Evolutionary conservation across 1,140 invertebrate species (phyloP).

Genomic region (Brachionus rotundiformis): DNA sequence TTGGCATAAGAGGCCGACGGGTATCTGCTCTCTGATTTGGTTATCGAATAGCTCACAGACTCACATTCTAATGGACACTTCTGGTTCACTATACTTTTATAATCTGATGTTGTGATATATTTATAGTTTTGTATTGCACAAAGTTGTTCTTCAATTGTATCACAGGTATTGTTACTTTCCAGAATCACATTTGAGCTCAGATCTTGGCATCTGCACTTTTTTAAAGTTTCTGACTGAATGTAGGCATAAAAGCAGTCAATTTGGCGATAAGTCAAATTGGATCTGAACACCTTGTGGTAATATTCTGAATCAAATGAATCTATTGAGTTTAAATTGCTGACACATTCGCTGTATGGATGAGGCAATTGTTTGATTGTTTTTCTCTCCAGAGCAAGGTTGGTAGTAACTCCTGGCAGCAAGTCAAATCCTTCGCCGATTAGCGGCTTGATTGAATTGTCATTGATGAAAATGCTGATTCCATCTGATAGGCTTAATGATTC

Average conservation of each 20-base stretch:
- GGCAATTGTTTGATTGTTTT: neutral
- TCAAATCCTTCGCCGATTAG: neutral
- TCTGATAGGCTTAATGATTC: neutral
- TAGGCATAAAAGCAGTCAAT: neutral
- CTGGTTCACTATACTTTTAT: neutral
- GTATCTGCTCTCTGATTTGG: neutral
- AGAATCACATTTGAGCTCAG: neutral
- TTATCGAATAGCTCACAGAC: neutral
- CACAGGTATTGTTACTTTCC: neutral
- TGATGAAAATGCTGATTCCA: neutral
- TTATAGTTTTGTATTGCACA: neutral
- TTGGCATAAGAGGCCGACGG: neutral
- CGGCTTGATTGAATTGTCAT: neutral
- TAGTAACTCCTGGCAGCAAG: neutral
- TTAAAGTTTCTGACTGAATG: neutral
- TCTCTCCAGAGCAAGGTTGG: neutral
- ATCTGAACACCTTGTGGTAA: neutral
- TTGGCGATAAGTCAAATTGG: neutral
- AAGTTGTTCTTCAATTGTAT: neutral
- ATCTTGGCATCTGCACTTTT: neutral
- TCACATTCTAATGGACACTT: neutral
- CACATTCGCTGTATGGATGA: neutral
- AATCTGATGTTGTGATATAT: neutral
- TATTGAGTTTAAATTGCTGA: neutral
- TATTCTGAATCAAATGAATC: slow-evolving; percentile 5